Percentiles rank a stretch among this genome's conserved stretches.
Conservation (phyloP, 2,888 invertebrate genomes). For the Macaria liturata region DNA sequence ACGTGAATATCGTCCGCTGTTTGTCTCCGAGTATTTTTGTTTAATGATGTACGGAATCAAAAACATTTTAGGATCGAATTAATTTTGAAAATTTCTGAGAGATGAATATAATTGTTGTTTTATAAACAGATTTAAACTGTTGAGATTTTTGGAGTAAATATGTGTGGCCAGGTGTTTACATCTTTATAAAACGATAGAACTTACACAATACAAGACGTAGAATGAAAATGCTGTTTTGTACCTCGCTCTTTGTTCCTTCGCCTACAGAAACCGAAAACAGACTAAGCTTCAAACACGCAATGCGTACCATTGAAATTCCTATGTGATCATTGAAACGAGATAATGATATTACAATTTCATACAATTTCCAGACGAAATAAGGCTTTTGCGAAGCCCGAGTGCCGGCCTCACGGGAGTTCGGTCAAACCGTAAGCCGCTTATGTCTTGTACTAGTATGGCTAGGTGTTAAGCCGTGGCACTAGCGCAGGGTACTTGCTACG, state of each 20-base stretch:
- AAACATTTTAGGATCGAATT: neutral
- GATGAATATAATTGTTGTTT: too few relatives aligned
- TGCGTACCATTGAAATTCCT: neutral
- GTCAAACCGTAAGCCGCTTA: constrained; percentile 21
- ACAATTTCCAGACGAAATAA: constrained; percentile 18
- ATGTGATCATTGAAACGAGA: constrained; percentile 9
- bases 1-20: constrained; percentile 8
- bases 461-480: constrained; percentile 25
- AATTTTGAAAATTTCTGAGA: too few relatives aligned
- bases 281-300: neutral
- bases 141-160: too few relatives aligned
- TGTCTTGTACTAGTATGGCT: constrained; percentile 10
- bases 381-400: constrained; percentile 19
- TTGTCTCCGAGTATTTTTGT: constrained; percentile 9
- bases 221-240: too few relatives aligned
- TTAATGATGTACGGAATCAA: constrained; percentile 12
- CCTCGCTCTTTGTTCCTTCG: neutral
- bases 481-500: constrained; percentile 2
- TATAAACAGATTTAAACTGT: too few relatives aligned
- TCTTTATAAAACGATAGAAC: too few relatives aligned
- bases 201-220: too few relatives aligned
- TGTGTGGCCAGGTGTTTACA: neutral
- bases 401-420: neutral
- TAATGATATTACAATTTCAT: constrained; percentile 21
- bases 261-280: neutral